Conservation (phyloP, 2,797 vertebrate genomes). For the Acridotheres tristis region DNA sequence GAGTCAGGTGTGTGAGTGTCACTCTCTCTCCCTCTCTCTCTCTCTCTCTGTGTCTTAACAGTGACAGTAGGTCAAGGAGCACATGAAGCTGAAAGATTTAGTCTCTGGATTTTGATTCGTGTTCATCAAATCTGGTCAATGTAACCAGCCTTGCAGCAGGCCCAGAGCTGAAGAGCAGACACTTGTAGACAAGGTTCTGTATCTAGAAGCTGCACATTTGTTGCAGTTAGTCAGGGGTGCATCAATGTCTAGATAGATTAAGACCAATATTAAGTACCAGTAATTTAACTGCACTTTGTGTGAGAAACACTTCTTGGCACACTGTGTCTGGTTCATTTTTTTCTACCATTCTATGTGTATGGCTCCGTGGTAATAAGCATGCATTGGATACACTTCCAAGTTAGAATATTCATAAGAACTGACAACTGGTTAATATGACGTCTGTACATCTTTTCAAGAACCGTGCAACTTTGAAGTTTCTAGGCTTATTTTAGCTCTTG, state of each 20-base stretch:
- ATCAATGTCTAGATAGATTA: not conserved
- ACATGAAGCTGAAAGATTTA: not conserved
- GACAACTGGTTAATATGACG: not conserved
- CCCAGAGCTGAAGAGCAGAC: not conserved
- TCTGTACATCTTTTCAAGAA: not conserved
- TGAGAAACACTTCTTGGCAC: not conserved
- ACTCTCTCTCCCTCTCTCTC: too few species aligned
- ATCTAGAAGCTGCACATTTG: not conserved
- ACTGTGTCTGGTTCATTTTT: not conserved
- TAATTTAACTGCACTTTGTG: not conserved
- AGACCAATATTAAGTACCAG: not conserved
- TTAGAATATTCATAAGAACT: not conserved
- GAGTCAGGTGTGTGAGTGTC: too few species aligned
- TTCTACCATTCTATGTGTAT: not conserved
- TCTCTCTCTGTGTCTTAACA: too few species aligned
- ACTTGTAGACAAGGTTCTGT: not conserved
- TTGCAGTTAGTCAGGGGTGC: not conserved
- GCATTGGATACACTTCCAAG: not conserved
- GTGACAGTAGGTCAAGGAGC: not conserved
- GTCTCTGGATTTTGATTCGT: not conserved
- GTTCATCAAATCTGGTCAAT: not conserved
- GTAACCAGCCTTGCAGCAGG: not conserved
- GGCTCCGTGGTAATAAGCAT: not conserved
- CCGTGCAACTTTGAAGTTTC: not conserved
- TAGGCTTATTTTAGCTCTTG: not conserved